Conservation (phyloP, 2,888 invertebrate genomes). For the Dascillus cervinus region DNA sequence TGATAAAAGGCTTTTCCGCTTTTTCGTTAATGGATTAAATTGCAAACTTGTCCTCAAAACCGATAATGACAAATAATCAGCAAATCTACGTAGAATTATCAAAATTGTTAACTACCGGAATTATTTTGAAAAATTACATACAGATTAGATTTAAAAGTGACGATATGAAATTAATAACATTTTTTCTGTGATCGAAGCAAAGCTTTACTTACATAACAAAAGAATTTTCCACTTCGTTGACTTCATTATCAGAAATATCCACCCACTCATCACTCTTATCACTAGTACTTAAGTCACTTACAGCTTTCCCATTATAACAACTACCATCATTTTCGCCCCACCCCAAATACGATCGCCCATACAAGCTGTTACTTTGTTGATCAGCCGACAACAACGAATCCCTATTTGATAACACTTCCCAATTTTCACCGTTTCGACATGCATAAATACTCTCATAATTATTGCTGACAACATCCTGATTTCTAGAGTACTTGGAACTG, state of each 20-base stretch:
- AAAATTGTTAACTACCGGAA: too few relatives aligned
- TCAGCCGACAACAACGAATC: conserved; percentile 49
- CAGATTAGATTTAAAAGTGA: too few relatives aligned
- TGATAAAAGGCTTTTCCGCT: too few relatives aligned
- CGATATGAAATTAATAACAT: too few relatives aligned
- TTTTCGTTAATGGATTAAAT: too few relatives aligned
- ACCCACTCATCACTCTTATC: conserved; percentile 62
- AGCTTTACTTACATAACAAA: conserved; percentile 50
- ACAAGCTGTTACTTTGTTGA: conserved; percentile 55
- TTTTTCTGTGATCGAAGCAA: neutral
- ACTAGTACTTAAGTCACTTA: conserved; percentile 51
- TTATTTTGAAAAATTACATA: too few relatives aligned
- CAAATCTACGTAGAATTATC: too few relatives aligned
- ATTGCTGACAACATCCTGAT: conserved; percentile 14
- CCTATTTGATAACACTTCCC: conserved; percentile 28
- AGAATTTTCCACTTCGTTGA: conserved; percentile 44
- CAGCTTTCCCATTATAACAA: conserved; percentile 43
- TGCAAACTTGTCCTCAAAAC: too few relatives aligned
- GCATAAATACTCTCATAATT: conserved; percentile 24
- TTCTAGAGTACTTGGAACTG: conserved; percentile 11
- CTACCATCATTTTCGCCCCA: conserved; percentile 38
- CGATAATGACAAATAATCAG: too few relatives aligned
- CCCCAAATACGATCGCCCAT: conserved; percentile 48
- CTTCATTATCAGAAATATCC: conserved; percentile 53
- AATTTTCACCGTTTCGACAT: conserved; percentile 18